Evolutionary conservation across 1,140 invertebrate genomes (phyloP), one percentile per base, ranked within the genome.

Genomic region (Penaeus japonicus): DNA sequence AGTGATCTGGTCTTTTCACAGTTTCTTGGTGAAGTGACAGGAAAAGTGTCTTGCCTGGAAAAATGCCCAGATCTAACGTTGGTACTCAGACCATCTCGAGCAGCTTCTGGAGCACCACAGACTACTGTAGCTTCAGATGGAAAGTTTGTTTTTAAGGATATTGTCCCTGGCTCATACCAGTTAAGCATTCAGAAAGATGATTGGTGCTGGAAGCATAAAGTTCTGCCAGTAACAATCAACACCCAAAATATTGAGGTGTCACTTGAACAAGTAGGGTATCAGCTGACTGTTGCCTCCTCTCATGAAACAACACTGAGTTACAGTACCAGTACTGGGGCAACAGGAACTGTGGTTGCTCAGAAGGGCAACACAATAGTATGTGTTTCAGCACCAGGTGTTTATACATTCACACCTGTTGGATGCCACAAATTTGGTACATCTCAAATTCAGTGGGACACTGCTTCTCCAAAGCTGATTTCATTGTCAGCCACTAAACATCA

Each of bases 191-290:
- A 94, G 24, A 93, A 93, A 4, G 94, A 94, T 82, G 93, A 94
- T 59, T 95, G 96, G 86, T 97, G 96, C 92, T 98, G 96, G 96
- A 93, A 95, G 75, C 94, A 93, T 83, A 92, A 94, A 0, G 94
- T 93, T 32, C 94, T 95, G 73, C 93, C 93, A 53, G 93, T 97
- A 7, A 94, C 94, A 53, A 94, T 98, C 4, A 94, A 94, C 12
- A 94, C 95, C 22, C 94, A 95, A 79, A 93, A 94, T 85, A 94
- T 95, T 22, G 92, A 94, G 75, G 94, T 96, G 1, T 92, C 94
- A 1, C 97, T 98, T 91, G 92, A 94, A 20, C 96, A 98, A 91
- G 95, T 93, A 78, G 97, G 97, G 4, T 97, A 96, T 91, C 93
- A 94, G 24, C 93, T 97, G 3, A 94, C 92, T 77, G 94, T 96